Base-by-base conservation (phyloP, 2,888 invertebrate species). In the Micoletzkya japonica region DNA sequence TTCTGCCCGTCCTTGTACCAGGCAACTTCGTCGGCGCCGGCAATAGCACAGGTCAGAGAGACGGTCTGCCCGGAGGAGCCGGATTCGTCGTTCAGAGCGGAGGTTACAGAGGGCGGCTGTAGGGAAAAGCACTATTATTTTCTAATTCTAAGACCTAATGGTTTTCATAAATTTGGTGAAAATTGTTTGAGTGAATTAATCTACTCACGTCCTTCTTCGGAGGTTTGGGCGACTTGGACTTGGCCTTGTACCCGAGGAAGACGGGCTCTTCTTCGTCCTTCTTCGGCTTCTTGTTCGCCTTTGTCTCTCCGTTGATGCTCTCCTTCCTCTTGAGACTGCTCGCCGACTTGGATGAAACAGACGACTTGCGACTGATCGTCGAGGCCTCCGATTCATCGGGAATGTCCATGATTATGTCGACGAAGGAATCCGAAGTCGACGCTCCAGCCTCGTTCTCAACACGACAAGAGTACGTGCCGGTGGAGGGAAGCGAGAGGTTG, bases 401-500 rank as follows among this genome's bases (percentile, higher is more conserved):
- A 36, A 32, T 52, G 4, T 24, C 58, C 50, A 44, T 59, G 66
- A 50, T 39, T 37, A 71, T 67, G 26, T 59, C 44, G 17, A 71
- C 59, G 36, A 28, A 32, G 54, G 36, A 50, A 30, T 67, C 50
- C n/a, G 30, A 66, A 6, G 49, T 81, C 4, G 85, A 81, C 6
- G 82, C 81, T 4, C 87, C 87, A 6, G 84, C 86, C 24, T 81
- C 80, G 77, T 87, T 87, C 70, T 85, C 82, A 14, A 86, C 86
- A 50, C 81, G 74, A 74, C 87, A 87, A 0, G 86, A 85, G 76
- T 87, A 87, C 39, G 86, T 82, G n/a, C 87, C 87, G 76, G 86
- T 86, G 71, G 86, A 85, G 6, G 74, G 70, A 52, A 58, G 52
- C 20, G 72, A 77, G 24, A 87, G 76, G 63, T 80, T 82, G 49